A percentile compares a stretch with the other conserved stretches of the same genome.
Evolutionary conservation across 1,140 invertebrate genomes (phyloP).

Genomic region (Diabrotica virgifera): DNA sequence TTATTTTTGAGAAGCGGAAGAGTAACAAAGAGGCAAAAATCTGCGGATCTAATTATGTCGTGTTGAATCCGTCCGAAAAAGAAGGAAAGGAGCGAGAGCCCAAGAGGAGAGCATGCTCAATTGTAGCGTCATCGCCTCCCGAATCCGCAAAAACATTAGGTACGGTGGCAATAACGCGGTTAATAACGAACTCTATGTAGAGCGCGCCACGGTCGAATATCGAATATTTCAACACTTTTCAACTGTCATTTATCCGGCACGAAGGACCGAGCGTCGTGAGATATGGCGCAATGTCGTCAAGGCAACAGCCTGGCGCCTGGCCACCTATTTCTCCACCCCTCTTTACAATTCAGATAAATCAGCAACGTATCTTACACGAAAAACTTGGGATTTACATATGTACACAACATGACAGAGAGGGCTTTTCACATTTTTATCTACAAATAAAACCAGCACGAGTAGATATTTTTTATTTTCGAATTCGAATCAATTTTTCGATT

Average conservation of each 20-base stretch:
- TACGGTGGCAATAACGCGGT: conserved; percentile 1
- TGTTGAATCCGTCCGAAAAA: background rate
- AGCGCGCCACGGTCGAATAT: background rate
- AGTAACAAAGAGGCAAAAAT: background rate
- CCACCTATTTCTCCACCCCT: conserved; percentile 31
- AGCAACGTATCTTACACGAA: conserved; percentile 37
- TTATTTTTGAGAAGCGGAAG: too few relatives aligned
- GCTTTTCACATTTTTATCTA: conserved; percentile 28
- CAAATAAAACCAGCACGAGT: conserved; percentile 19
- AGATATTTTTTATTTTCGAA: too few relatives aligned
- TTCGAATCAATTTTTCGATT: too few relatives aligned
- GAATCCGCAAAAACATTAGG: background rate
- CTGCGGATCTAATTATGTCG: background rate
- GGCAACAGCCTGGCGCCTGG: conserved; percentile 38
- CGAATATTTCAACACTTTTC: background rate
- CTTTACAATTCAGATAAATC: conserved; percentile 36
- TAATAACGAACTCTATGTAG: background rate
- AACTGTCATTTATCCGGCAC: background rate
- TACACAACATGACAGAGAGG: conserved; percentile 34
- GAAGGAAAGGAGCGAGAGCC: background rate
- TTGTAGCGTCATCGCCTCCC: background rate
- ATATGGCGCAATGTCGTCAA: conserved; percentile 33
- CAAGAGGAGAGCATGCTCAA: background rate
- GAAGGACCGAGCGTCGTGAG: conserved; percentile 1
- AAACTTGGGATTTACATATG: conserved; percentile 40